Percentiles rank a stretch among this genome's conserved stretches.
Evolutionary conservation across 1,140 invertebrate genomes (phyloP).

Genomic region (Magallana angulata): DNA sequence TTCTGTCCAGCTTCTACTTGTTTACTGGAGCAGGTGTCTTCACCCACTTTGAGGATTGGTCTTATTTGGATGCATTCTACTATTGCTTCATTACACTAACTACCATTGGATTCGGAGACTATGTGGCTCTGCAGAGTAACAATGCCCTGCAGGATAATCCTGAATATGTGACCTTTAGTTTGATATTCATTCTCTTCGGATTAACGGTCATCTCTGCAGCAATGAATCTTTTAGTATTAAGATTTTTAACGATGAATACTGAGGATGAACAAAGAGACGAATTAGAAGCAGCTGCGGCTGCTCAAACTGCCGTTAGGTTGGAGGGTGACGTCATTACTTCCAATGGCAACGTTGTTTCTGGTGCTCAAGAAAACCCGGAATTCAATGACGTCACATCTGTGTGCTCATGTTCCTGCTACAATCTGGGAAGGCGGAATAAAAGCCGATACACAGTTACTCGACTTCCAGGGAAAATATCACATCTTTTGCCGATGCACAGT

Average conservation of each 20-base stretch:
- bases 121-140: slow-evolving; percentile 90
- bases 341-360: slow-evolving; percentile 81
- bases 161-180: slow-evolving; percentile 98
- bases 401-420: slow-evolving; percentile 90
- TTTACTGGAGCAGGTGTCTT: slow-evolving; percentile 97
- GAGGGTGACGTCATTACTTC: slow-evolving; percentile 95
- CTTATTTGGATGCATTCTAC: slow-evolving; percentile 98
- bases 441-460: slow-evolving; percentile 85
- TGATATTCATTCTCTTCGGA: slow-evolving; percentile 99
- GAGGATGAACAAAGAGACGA: slow-evolving; percentile 96
- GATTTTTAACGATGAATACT: slow-evolving; percentile 99
- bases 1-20: slow-evolving; percentile 96
- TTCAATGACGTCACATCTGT: slow-evolving; percentile 86
- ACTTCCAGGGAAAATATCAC: slow-evolving; percentile 87
- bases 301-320: slow-evolving; percentile 88
- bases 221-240: slow-evolving; percentile 97
- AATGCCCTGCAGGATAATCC: slow-evolving; percentile 96
- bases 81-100: slow-evolving; percentile 99
- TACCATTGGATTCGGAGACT: slow-evolving; percentile 91
- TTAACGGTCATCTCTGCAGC: slow-evolving; percentile 99
- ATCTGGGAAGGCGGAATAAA: slow-evolving; percentile 79
- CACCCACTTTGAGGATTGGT: slow-evolving; percentile 96
- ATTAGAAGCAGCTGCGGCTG: slow-evolving; percentile 87
- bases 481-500: slow-evolving; percentile 85
- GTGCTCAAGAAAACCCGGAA: slow-evolving; percentile 76